Evolutionary conservation across 1,140 invertebrate genomes (phyloP).

Genomic region (Limonius californicus): DNA sequence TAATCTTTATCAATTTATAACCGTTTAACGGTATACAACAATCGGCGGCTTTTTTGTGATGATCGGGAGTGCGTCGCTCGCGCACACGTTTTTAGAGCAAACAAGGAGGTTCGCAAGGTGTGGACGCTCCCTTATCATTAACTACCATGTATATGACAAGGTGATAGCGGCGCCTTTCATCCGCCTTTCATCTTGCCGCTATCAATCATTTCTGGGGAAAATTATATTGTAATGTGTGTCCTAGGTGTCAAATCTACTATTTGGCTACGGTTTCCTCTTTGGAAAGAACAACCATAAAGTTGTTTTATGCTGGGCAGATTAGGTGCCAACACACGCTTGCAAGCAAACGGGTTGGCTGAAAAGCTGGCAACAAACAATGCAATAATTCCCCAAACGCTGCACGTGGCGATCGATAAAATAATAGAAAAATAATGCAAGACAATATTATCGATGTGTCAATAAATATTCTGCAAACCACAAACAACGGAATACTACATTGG

Average conservation of each 20-base stretch:
- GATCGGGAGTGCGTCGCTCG: background rate
- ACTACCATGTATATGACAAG: background rate
- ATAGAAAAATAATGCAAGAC: too few species aligned
- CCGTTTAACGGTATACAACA: slow-evolving; percentile 2
- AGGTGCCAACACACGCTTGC: too few species aligned
- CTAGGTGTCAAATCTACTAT: background rate
- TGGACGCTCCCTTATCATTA: background rate
- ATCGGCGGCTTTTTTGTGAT: slow-evolving; percentile 3
- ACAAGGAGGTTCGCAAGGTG: slow-evolving; percentile 1
- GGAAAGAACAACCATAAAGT: too few species aligned
- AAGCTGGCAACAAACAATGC: too few species aligned
- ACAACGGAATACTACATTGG: too few species aligned
- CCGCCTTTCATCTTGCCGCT: background rate
- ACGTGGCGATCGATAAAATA: too few species aligned
- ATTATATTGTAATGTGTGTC: background rate
- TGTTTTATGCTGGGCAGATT: too few species aligned
- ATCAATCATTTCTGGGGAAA: slow-evolving; percentile 8
- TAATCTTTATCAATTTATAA: background rate
- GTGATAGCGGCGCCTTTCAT: background rate
- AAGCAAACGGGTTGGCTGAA: too few species aligned
- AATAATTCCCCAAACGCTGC: too few species aligned
- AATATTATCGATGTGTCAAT: too few species aligned
- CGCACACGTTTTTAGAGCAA: background rate
- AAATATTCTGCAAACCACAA: too few species aligned
- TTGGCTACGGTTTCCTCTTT: background rate